Conservation (phyloP, 2,797 vertebrate species). For the Ciconia nigra region DNA sequence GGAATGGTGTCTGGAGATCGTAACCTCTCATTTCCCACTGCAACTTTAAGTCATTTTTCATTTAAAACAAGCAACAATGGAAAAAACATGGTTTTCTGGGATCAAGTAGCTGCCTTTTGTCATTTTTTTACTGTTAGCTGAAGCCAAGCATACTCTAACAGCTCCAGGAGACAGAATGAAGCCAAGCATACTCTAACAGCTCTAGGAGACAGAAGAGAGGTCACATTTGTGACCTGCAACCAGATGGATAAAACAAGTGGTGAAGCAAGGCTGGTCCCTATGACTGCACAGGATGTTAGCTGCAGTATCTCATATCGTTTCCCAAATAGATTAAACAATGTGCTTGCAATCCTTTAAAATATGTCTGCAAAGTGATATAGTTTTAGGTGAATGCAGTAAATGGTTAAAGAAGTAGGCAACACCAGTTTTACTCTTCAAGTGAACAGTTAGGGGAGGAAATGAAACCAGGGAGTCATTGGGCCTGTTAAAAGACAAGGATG, state of each 20-base stretch:
- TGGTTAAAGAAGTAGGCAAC: background rate
- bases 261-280: background rate
- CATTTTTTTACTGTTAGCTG: background rate
- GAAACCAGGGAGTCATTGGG: background rate
- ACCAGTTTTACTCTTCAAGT: background rate
- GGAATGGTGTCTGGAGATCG: background rate
- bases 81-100: accelerated
- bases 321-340: background rate
- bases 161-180: background rate
- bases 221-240: background rate
- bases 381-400: background rate
- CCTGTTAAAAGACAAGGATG: background rate
- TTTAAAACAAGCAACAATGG: background rate
- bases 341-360: background rate
- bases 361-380: background rate
- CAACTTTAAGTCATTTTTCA: background rate
- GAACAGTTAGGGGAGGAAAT: background rate
- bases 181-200: background rate
- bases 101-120: background rate
- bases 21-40: background rate
- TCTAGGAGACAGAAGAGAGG: background rate
- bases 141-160: background rate
- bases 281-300: background rate
- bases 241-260: background rate
- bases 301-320: background rate